A percentile compares a stretch with the other conserved stretches of the same genome.
phyloP scores from a whole-genome alignment of 2,113 vertebrate genomes.

The Hippocampus guttulatus region DNA sequence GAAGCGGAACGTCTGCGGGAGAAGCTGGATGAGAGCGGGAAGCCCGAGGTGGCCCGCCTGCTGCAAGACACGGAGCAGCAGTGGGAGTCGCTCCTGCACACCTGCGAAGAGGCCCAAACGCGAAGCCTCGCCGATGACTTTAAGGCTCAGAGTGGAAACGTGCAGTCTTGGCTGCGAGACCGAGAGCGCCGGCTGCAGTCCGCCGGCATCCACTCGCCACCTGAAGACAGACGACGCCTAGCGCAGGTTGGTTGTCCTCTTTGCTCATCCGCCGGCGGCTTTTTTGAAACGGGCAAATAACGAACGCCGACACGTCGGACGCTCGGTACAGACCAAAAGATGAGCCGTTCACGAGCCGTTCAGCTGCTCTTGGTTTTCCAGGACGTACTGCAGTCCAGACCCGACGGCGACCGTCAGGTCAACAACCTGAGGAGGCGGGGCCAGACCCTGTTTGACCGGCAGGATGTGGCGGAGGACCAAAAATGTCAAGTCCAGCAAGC shows the following conservation, averaged over 20 bases:
- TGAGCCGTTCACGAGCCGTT: background rate
- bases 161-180: constrained; percentile 59
- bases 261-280: background rate
- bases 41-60: constrained; percentile 31
- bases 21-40: constrained; percentile 45
- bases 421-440: constrained; percentile 8
- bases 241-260: constrained; percentile 48
- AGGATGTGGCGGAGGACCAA: background rate
- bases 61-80: constrained; percentile 44
- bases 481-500: constrained; percentile 6
- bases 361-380: background rate
- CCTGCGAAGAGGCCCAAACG: constrained; percentile 35
- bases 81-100: constrained; percentile 53
- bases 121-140: constrained; percentile 49
- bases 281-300: background rate
- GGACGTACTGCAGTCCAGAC: background rate
- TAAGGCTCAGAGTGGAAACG: constrained; percentile 39
- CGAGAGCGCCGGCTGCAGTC: constrained; percentile 43
- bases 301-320: too few species aligned
- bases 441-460: constrained; percentile 3
- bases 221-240: constrained; percentile 29
- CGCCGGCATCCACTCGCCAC: constrained; percentile 19
- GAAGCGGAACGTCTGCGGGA: constrained; percentile 30
- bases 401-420: constrained; percentile 4
- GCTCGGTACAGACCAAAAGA: too few species aligned